Conservation (phyloP, 2,888 invertebrate species). For the Brenthis hecate region DNA sequence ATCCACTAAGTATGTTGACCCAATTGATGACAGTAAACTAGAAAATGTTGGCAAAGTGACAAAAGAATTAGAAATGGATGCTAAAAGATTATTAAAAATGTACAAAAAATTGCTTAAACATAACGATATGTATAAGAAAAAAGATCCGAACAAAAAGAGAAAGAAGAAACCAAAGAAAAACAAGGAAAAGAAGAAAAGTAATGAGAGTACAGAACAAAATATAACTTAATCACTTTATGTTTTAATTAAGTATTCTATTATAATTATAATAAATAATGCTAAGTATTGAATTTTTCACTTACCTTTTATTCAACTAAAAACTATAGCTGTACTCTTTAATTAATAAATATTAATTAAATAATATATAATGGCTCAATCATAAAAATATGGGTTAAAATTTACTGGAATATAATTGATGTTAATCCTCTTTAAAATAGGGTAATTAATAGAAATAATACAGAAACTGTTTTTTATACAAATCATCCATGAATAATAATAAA, state of each 20-base stretch:
- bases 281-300: too few species aligned
- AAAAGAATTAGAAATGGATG: constrained; percentile 68
- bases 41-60: constrained; percentile 30
- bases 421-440: too few species aligned
- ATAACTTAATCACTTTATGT: neutral
- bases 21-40: constrained; percentile 49
- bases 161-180: constrained; percentile 59
- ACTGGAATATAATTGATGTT: too few species aligned
- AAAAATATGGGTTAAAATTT: too few species aligned
- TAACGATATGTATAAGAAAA: constrained; percentile 60
- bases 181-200: constrained; percentile 38
- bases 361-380: too few species aligned
- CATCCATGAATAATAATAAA: too few species aligned
- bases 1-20: constrained; percentile 66
- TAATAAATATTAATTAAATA: too few species aligned
- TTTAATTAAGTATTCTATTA: neutral
- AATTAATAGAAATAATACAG: too few species aligned
- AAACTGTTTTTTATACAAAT: too few species aligned
- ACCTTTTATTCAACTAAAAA: too few species aligned
- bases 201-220: neutral
- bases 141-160: constrained; percentile 60
- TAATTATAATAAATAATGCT: neutral
- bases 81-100: constrained; percentile 74
- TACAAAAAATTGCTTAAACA: constrained; percentile 72
- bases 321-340: too few species aligned